Conservation (phyloP, 2,888 invertebrate species). For the Matsumyia berberina region DNA sequence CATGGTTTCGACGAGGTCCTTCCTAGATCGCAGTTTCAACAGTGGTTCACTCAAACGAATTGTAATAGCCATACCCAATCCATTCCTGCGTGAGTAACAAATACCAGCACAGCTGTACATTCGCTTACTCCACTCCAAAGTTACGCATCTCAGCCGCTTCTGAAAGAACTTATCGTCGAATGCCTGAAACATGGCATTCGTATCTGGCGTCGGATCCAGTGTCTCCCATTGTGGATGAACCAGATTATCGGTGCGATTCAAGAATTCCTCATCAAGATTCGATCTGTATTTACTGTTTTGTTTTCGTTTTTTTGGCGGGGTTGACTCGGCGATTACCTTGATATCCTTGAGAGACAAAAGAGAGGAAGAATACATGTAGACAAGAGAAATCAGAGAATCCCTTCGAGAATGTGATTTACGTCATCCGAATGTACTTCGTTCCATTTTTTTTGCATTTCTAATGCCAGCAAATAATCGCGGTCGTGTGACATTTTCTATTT, state of each 20-base stretch:
- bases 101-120: constrained; percentile 90
- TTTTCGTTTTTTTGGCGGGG: constrained; percentile 59
- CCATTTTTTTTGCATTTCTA: constrained; percentile 79
- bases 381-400: not conserved
- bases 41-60: constrained; percentile 93
- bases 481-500: constrained; percentile 79
- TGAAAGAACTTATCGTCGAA: constrained; percentile 95
- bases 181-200: constrained; percentile 92
- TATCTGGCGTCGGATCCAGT: constrained; percentile 97
- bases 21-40: constrained; percentile 95
- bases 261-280: constrained; percentile 78
- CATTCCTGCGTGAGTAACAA: constrained; percentile 84
- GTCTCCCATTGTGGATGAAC: constrained; percentile 87
- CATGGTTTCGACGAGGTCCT: constrained; percentile 98
- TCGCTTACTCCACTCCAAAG: constrained; percentile 96
- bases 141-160: constrained; percentile 90
- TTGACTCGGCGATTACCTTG: constrained; percentile 68
- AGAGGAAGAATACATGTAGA: not conserved
- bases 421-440: constrained; percentile 74
- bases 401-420: constrained; percentile 34
- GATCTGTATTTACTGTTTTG: constrained; percentile 78
- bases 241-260: constrained; percentile 82
- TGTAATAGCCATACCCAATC: constrained; percentile 80
- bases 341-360: constrained; percentile 56
- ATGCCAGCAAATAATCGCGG: constrained; percentile 79